Percentiles rank a stretch among this genome's conserved stretches.
Conservation (phyloP, 2,113 vertebrate species). For the Cyphomyrus plagiostoma region DNA sequence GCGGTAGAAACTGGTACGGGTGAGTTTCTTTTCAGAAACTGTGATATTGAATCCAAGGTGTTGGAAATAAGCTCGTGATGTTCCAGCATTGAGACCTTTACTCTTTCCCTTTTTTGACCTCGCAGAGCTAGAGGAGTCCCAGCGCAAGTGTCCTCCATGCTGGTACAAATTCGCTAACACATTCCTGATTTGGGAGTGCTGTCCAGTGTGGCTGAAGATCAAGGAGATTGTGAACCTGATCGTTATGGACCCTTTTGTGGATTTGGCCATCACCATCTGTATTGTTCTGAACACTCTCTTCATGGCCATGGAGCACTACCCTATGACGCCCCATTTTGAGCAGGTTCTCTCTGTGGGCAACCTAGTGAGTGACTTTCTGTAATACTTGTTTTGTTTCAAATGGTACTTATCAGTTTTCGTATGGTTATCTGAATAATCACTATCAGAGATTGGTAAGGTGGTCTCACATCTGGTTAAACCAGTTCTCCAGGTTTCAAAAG, state of each 20-base stretch:
- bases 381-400: not conserved
- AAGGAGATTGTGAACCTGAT: slow-evolving; percentile 89
- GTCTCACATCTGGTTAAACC: not conserved
- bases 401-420: not conserved
- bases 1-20: not conserved
- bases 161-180: slow-evolving; percentile 95
- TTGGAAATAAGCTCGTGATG: not conserved
- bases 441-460: not conserved
- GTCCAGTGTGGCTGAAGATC: slow-evolving; percentile 83
- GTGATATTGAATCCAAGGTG: not conserved
- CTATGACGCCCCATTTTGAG: slow-evolving; percentile 79
- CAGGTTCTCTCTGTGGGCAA: slow-evolving; percentile 79
- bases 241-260: slow-evolving; percentile 97
- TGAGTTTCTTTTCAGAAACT: not conserved
- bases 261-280: slow-evolving; percentile 95
- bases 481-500: not conserved
- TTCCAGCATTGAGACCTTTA: not conserved
- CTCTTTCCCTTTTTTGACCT: slow-evolving; percentile 26
- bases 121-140: slow-evolving; percentile 91
- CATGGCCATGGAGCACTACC: slow-evolving; percentile 99
- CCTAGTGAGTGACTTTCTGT: slow-evolving; percentile 69
- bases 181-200: slow-evolving; percentile 98
- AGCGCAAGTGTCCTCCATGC: slow-evolving; percentile 91
- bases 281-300: slow-evolving; percentile 96
- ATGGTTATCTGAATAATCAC: not conserved